A percentile compares a stretch with the other conserved stretches of the same genome.
Conservation (phyloP, 1,140 invertebrate species). For the Cotesia typhae region DNA sequence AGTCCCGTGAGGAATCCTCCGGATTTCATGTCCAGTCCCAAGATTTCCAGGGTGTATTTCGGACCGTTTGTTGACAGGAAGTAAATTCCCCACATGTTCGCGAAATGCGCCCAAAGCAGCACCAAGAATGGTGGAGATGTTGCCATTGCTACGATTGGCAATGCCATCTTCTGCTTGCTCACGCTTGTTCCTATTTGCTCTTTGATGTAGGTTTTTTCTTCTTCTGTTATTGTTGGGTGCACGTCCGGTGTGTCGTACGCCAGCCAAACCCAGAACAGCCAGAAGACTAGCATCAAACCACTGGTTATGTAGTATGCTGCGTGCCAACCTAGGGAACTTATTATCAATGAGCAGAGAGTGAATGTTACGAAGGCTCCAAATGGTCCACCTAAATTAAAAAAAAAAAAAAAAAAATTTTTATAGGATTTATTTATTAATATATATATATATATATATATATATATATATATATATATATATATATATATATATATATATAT, state of each 20-base stretch:
- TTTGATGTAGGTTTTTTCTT: conserved; percentile 81
- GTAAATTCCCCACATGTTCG: conserved; percentile 81
- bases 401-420: conserved; percentile 4
- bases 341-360: conserved; percentile 73
- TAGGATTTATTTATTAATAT: too few relatives aligned
- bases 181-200: conserved; percentile 68
- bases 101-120: conserved; percentile 75
- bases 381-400: conserved; percentile 71
- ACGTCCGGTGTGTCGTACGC: conserved; percentile 76
- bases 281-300: conserved; percentile 71
- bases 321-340: conserved; percentile 74
- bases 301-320: conserved; percentile 78
- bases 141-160: conserved; percentile 63
- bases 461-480: too few relatives aligned
- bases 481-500: too few relatives aligned
- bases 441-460: too few relatives aligned
- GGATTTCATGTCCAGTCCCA: conserved; percentile 82
- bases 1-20: conserved; percentile 76
- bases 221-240: conserved; percentile 78
- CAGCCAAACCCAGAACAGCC: conserved; percentile 71
- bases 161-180: conserved; percentile 64
- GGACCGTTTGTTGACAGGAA: conserved; percentile 88
- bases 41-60: conserved; percentile 84
- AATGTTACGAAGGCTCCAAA: conserved; percentile 82
- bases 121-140: conserved; percentile 76